phyloP scores from a whole-genome alignment of 1,140 invertebrate species.

The Stratiolaelaps scimitus region DNA sequence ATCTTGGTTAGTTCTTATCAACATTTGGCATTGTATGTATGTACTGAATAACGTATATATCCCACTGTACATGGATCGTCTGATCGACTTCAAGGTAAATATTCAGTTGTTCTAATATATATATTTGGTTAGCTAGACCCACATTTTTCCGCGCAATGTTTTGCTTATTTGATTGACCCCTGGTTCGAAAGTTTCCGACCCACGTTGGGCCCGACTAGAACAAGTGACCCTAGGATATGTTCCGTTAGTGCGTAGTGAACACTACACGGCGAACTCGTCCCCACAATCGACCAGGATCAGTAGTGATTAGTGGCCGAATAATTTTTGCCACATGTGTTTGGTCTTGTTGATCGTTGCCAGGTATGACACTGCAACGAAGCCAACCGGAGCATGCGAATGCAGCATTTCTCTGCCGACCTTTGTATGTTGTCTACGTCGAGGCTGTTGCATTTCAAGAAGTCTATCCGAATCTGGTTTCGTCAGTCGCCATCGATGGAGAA shows the following conservation, averaged over 20 bases:
- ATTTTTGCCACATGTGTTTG: neutral
- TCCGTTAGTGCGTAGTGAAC: neutral
- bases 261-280: neutral
- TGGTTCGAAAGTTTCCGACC: no score
- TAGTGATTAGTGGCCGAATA: neutral
- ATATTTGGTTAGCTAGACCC: no score
- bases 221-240: neutral
- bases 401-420: conserved; percentile 58
- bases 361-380: conserved; percentile 59
- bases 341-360: neutral
- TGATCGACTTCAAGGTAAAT: no score
- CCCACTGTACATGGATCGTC: no score
- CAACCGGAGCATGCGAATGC: conserved; percentile 60
- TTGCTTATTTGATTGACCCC: no score
- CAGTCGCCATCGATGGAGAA: conserved; percentile 3
- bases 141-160: no score
- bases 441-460: conserved; percentile 64
- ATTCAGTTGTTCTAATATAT: no score
- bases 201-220: neutral
- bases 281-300: no score
- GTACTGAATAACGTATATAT: no score
- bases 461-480: neutral
- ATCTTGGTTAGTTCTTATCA: conserved; percentile 48
- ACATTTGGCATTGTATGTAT: neutral
- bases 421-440: conserved; percentile 80